Base-by-base conservation (phyloP, 1,140 invertebrate species). In the Copidosoma floridanum region DNA sequence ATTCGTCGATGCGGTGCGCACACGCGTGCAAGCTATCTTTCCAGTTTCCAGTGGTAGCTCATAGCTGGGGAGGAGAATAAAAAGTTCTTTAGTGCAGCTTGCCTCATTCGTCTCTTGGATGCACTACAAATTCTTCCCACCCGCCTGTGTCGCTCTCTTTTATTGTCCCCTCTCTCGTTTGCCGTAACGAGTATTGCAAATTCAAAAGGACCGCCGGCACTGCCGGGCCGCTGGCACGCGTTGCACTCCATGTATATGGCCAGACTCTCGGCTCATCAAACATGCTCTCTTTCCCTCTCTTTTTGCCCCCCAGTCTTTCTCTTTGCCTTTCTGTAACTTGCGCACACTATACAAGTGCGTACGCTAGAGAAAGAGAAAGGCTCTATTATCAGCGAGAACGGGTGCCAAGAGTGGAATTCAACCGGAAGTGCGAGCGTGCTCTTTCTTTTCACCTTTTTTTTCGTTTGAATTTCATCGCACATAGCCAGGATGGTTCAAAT, bases 371-470 rank as follows among this genome's bases (percentile, higher is more conserved):
- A n/a, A 20, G 40, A 21, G 40, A 43, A 43, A n/a, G n/a, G n/a
- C n/a, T n/a, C n/a, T n/a, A n/a, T n/a, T n/a, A n/a, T n/a, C n/a
- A n/a, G n/a, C n/a, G n/a, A n/a, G n/a, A n/a, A 12, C 18, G 7
- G 40, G 18, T 21, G 40, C 40, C 40, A 27, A 48, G 46, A 32
- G 18, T 29, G n/a, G 16, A 50, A 50, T 50, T 50, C 21, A 50
- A 50, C 47, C 29, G n/a, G 12, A 27, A n/a, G n/a, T n/a, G 44
- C 21, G 2, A 2, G 44, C 24, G 3, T 18, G n/a, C 47, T 12
- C 47, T 50, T 50, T 32, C 29, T 32, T 50, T 27, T 50, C 23
- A 20, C 26, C 47, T 50, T 50, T 50, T 32, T 32, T 50, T 50
- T 32, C n/a, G n/a, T n/a, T n/a, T n/a, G n/a, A n/a, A n/a, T n/a